A percentile compares a stretch with the other conserved stretches of the same genome.
phyloP scores from a whole-genome alignment of 2,888 invertebrate species.

The Luffia ferchaultella region DNA sequence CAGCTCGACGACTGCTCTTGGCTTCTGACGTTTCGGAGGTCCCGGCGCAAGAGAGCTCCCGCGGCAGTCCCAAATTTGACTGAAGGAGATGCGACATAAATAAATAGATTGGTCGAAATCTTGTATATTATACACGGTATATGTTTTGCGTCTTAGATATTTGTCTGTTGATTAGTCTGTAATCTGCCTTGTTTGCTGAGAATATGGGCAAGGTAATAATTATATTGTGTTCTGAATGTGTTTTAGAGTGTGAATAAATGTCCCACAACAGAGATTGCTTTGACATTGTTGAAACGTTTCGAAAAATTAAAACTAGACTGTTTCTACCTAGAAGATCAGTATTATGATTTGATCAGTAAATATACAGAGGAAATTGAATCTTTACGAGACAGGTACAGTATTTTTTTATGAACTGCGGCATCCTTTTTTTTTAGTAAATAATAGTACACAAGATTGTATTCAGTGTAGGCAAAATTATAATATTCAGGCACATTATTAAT shows the following conservation, averaged over 20 bases:
- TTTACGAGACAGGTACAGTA: constrained; percentile 68
- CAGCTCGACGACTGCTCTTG: no score
- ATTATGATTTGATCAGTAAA: constrained; percentile 73
- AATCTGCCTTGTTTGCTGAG: no score
- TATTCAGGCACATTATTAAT: not conserved
- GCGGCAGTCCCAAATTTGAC: no score
- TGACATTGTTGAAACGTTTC: constrained; percentile 67
- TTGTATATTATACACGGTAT: no score
- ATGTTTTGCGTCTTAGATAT: no score
- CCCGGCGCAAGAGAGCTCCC: no score
- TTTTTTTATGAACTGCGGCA: not conserved
- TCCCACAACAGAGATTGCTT: constrained; percentile 57
- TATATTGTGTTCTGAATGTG: no score
- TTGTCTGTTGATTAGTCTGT: no score
- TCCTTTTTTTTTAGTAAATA: not conserved
- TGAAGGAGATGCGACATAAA: no score
- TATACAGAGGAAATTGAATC: constrained; percentile 74
- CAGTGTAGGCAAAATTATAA: not conserved
- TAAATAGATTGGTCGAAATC: no score
- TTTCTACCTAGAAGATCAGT: constrained; percentile 77
- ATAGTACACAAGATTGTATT: not conserved
- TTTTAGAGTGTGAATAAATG: constrained; percentile 51
- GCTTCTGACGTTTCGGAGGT: no score
- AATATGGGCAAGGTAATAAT: no score
- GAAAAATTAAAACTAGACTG: constrained; percentile 76